A percentile compares a stretch with the other conserved stretches of the same genome.
Evolutionary conservation across 2,797 vertebrate species (phyloP).

Genomic region (Anableps anableps): DNA sequence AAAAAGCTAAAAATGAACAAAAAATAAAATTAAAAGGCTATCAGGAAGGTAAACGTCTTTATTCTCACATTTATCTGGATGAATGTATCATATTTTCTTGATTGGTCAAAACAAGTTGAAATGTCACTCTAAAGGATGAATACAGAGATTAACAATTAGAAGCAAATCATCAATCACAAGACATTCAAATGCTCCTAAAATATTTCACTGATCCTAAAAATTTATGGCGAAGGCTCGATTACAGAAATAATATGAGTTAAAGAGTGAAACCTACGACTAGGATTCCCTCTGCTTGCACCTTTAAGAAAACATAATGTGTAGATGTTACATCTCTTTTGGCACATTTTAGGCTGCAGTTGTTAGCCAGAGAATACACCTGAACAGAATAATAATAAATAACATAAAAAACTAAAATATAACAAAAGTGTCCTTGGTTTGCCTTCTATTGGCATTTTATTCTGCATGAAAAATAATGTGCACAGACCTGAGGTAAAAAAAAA

Average conservation of each 20-base stretch:
- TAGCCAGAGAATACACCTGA: neutral
- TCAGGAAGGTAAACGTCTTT: neutral
- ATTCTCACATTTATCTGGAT: neutral
- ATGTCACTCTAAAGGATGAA: neutral
- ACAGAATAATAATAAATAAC: conserved; percentile 2
- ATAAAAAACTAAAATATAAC: neutral
- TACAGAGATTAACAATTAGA: neutral
- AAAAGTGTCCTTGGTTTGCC: neutral
- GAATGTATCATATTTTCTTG: neutral
- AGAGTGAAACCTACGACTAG: neutral
- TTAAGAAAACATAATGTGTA: neutral
- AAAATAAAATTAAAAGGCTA: neutral
- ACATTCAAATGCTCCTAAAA: conserved; percentile 1
- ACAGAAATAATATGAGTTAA: neutral
- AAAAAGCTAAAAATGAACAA: neutral
- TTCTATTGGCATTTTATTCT: neutral
- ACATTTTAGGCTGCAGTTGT: conserved; percentile 4
- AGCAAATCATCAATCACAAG: neutral
- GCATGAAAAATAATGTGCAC: neutral
- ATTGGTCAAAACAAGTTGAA: neutral
- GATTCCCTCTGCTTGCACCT: neutral
- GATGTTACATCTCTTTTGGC: neutral
- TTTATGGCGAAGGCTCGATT: neutral
- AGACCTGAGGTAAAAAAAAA: neutral
- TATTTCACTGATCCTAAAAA: neutral